Base-by-base conservation (phyloP, 2,888 invertebrate genomes). In the Oegoconia quadripuncta region DNA sequence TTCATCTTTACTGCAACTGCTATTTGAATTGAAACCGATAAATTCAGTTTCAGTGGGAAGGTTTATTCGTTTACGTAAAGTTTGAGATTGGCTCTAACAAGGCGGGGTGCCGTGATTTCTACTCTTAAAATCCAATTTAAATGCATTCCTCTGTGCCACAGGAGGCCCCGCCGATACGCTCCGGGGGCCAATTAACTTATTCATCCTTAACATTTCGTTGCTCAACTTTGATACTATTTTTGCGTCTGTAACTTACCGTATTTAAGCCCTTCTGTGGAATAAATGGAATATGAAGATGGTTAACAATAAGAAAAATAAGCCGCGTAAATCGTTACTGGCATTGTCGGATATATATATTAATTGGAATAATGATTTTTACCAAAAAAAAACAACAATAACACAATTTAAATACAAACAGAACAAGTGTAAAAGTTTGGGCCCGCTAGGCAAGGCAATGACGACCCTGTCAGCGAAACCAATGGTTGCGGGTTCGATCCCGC, bases 41-140 rank as follows among this genome's bases (percentile, higher is more conserved):
- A 79, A 80, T 78, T 75, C 60, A 63, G 74, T 75, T 79, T 68
- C 68, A 74, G 66, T 62, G 60, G 52, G 62, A 62, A 76, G 77
- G 80, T 84, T 83, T 81, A 81, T 83, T 82, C 83, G 83, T 84
- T 84, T 84, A 84, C 83, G 83, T 81, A 80, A 87, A 86, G 79
- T 86, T 83, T 74, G 82, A 82, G 83, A 83, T 84, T 82, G 83
- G 77, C 77, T 82, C 76, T 83, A 87, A 86, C 84, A 84, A 84
- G 86, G 78, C 80, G 69, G 68, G 64, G 70, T 72, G 71, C 76
- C 77, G 82, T 83, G 86, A 86, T 87, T 87, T 84, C 84, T 82
- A 80, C 83, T 86, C 87, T 86, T 87, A 87, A 86, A 87, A 86
- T 84, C 86, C 86, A 86, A 87, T 87, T 87, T 87, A 87, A 87